Evolutionary conservation across 2,797 vertebrate species (phyloP), one percentile per base, ranked within the genome.

Genomic region (Pitangus sulphuratus): DNA sequence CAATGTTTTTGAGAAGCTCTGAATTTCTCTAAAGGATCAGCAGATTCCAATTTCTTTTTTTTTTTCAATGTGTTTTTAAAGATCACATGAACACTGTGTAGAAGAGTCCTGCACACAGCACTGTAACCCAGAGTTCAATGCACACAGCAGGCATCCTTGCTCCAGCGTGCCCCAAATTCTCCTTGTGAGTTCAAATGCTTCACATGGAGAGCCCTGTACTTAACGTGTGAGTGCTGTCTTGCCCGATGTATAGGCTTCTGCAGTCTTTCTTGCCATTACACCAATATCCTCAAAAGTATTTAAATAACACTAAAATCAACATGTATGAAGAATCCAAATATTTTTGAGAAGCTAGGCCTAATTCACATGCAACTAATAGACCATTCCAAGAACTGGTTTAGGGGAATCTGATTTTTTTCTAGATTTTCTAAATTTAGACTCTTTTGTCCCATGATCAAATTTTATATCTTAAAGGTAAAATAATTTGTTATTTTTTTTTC

Each of bases 11-110:
- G 35, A 64, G 42, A 80, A 79, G 8, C 26, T 74, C 69, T 65
- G 12, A 65, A 81, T 90, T 86, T 71, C 72, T 83, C 35, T 3
- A 11, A 48, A 47, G 15, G 7, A 56, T 44, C 12, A 30, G 57
- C 85, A 18, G 0, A 71, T 19, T 54, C 28, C 15, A 39, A 31
- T 1, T 3, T 39, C 39, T 39, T 39, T 50, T 51, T 30, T 70
- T 30, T 64, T 26, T 13, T 8, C 8, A 30, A 6, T 6, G 17
- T 1, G 0, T 31, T 89, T 82, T n/a, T 57, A 26, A 74, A 64
- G n/a, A 12, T 70, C 25, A 64, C 3, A 31, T 0, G 1, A 30
- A 48, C 21, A 56, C 20, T 3, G 3, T 3, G 3, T 3, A 61
- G 50, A 58, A 31, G 4, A 39, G 30, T 25, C 18, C 40, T 39